These are phyloP conservation scores for Sapayoa aenigma DNA, from an alignment of 2,113 vertebrate genomes.

Conservation along the genomic window DNA sequence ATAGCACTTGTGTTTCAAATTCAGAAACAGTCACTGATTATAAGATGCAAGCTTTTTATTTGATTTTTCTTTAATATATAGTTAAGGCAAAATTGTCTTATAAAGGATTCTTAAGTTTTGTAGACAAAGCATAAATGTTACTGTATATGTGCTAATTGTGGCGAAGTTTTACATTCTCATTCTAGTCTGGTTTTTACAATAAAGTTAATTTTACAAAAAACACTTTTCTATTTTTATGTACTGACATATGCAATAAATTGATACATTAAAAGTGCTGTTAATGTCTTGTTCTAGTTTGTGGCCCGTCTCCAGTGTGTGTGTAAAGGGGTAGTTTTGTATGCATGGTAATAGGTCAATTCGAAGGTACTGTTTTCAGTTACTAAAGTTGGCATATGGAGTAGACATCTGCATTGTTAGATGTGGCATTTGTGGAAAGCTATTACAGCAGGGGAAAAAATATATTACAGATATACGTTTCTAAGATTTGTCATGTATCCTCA, in stretches of 20 bases:
- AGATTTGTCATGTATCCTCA: background rate
- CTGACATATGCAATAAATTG: conserved; percentile 92
- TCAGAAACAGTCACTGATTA: conserved; percentile 57
- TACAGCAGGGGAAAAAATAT: background rate
- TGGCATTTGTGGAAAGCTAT: background rate
- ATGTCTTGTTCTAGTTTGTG: conserved; percentile 54
- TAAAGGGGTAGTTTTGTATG: background rate
- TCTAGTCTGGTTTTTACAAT: conserved; percentile 66
- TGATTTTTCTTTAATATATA: background rate
- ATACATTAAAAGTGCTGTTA: conserved; percentile 73
- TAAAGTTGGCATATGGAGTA: background rate
- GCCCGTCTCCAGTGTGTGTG: background rate
- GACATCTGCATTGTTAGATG: background rate
- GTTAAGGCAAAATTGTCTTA: background rate
- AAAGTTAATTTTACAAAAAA: conserved; percentile 74
- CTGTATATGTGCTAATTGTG: conserved; percentile 53
- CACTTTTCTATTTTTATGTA: conserved; percentile 89
- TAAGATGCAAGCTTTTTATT: conserved; percentile 32
- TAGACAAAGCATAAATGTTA: conserved; percentile 64
- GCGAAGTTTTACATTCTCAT: conserved; percentile 67
- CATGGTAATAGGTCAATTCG: background rate
- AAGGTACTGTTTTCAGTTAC: background rate
- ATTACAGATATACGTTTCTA: background rate
- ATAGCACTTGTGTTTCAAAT: conserved; percentile 5
- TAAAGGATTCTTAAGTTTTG: conserved; percentile 44